Conservation (phyloP, 2,113 vertebrate genomes). For the Tenebrosternarchus preto region DNA sequence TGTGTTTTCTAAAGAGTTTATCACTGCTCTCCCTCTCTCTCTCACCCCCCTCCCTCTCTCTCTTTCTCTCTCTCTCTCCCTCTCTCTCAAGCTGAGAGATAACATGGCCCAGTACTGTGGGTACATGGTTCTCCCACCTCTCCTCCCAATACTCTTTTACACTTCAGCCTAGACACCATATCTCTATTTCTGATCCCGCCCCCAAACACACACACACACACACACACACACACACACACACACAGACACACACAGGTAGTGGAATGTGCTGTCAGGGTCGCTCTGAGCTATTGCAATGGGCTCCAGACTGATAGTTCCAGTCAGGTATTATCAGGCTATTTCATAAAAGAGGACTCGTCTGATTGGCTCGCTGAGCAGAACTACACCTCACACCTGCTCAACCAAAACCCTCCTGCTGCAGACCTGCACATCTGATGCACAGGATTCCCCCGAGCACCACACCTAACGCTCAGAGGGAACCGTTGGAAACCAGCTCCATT, state of each 20-base stretch:
- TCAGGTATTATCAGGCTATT: conserved; percentile 69
- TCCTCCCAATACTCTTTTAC: conserved; percentile 50
- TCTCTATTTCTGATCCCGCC: conserved; percentile 25
- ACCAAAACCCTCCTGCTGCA: too few species aligned
- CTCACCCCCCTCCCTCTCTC: neutral
- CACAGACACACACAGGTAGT: conserved; percentile 65
- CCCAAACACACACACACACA: conserved; percentile 18
- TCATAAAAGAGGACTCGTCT: conserved; percentile 58
- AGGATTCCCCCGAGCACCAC: too few species aligned
- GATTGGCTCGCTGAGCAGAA: neutral
- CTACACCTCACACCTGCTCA: too few species aligned
- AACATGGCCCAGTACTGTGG: conserved; percentile 63
- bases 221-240: conserved; percentile 40
- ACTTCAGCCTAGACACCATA: conserved; percentile 47
- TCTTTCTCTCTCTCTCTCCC: conserved; percentile 38
- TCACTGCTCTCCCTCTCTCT: conserved; percentile 6
- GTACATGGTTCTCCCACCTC: conserved; percentile 54
- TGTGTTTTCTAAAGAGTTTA: conserved; percentile 24
- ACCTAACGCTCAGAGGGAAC: too few species aligned
- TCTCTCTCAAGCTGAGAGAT: conserved; percentile 58
- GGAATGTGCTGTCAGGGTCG: conserved; percentile 78
- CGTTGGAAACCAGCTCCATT: too few species aligned
- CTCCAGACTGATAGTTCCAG: conserved; percentile 68
- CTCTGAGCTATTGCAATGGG: conserved; percentile 62
- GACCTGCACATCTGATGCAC: too few species aligned